These are phyloP conservation scores for Pseudopodoces humilis DNA, from an alignment of 2,113 vertebrate species.

Conservation along the genomic window DNA sequence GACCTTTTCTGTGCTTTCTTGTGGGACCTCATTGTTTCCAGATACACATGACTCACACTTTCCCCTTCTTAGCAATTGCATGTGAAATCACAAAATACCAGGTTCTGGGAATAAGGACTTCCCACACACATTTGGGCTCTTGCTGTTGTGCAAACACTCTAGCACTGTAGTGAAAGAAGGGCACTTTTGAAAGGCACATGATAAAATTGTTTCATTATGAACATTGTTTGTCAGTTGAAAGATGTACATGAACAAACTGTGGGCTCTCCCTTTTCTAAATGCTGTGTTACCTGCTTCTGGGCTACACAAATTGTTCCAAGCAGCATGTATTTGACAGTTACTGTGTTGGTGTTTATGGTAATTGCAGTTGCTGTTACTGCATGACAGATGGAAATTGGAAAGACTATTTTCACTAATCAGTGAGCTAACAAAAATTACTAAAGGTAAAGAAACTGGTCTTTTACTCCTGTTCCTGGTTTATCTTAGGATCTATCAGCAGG, in stretches of 20 bases:
- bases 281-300: background rate
- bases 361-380: background rate
- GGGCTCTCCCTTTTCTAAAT: background rate
- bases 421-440: background rate
- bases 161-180: background rate
- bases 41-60: background rate
- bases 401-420: background rate
- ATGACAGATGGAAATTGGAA: background rate
- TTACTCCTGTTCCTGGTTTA: background rate
- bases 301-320: background rate
- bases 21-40: background rate
- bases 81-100: background rate
- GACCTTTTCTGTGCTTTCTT: background rate
- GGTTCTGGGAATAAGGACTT: background rate
- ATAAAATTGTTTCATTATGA: background rate
- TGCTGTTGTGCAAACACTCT: background rate
- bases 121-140: background rate
- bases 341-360: background rate
- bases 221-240: background rate
- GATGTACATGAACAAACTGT: background rate
- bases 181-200: background rate
- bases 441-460: background rate
- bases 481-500: background rate
- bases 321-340: background rate
- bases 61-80: background rate